Base-by-base conservation (phyloP, 1,140 invertebrate genomes). In the Mylabris phalerata region DNA sequence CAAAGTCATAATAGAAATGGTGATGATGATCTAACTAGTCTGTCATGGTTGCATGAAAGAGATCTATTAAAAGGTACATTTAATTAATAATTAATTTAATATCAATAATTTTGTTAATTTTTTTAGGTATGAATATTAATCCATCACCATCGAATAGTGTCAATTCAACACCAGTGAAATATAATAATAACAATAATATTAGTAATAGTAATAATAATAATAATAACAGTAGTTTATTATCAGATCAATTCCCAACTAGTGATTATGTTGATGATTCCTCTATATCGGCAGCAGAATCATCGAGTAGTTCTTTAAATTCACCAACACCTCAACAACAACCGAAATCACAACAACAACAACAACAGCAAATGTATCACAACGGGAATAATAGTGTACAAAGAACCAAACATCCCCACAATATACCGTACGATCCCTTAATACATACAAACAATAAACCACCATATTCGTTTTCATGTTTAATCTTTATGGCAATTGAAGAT, bases 401-500 rank as follows among this genome's bases (percentile, higher is more conserved):
- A 58, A 80, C 83, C 66, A 85, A 86, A 71, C 85, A 87, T 74
- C 84, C 84, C 46, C 83, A 83, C 63, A 84, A 87, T 72, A 79
- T 86, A 77, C 84, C 85, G 63, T 87, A 88, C 63, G 84, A 87
- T 79, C 85, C 85, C 55, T 75, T 88, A 73, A 81, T 92, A 61
- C 89, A 92, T 75, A 83, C 86, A 48, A 86, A 87, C 69, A 91
- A 86, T 63, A 97, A 97, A 75, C 93, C 94, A 41, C 93, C 93
- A 25, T 95, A 94, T 75, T 96, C 93, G 32, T 95, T 92, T 75
- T 95, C 91, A 60, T 95, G 92, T 74, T 82, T 98, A 39, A 98
- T 98, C 67, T 97, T 97, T 77, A 96, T 98, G 93, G 93, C 94
- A 13, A 95, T 97, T 62, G 93, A 98, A 75, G 90, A 93, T 62